Evolutionary conservation across 2,113 vertebrate species (phyloP), one percentile per base, ranked within the genome.

Genomic region (Oncorhynchus keta): DNA sequence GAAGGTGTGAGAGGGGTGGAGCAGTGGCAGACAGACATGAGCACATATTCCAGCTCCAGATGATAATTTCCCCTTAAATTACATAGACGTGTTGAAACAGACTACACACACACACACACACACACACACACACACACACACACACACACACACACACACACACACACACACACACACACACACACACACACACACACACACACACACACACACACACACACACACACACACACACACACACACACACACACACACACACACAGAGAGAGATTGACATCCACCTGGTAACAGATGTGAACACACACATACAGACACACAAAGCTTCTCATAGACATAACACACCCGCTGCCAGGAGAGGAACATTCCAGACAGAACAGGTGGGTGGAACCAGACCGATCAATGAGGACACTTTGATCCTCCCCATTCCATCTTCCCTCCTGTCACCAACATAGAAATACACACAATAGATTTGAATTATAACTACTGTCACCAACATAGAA

Each of bases 31-130:
- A 87, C 89, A 92, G 90, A 91, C 92, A 90, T 91, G 86, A 92
- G 87, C 88, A 84, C 84, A 89, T 93, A 90, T 93, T 92, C 90
- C 91, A 91, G 85, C 86, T 90, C 85, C 85, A 92, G 91, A 92
- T 93, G 92, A 93, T 90, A 89, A 90, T 87, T 93, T 94, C 93
- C 92, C 91, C 89, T 79, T 90, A 94, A 93, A 79, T 92, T 83
- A 89, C 87, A 77, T 62, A 87, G 87, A 89, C 90, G 79, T 92
- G 92, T 93, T 83, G 87, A 87, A 91, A 92, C 92, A 92, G 80
- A 90, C 85, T 83, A 82, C 85, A 7, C 35, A 35, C 35, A 35
- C 35, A 35, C 32, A 35, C 32, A 35, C 5, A 35, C 32, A 35
- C 32, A 35, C 32, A 35, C 32, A 35, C 32, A 35, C 32, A 35